Percentiles rank a stretch among this genome's conserved stretches.
Evolutionary conservation across 2,797 vertebrate genomes (phyloP).

Genomic region (Octomys mimax): DNA sequence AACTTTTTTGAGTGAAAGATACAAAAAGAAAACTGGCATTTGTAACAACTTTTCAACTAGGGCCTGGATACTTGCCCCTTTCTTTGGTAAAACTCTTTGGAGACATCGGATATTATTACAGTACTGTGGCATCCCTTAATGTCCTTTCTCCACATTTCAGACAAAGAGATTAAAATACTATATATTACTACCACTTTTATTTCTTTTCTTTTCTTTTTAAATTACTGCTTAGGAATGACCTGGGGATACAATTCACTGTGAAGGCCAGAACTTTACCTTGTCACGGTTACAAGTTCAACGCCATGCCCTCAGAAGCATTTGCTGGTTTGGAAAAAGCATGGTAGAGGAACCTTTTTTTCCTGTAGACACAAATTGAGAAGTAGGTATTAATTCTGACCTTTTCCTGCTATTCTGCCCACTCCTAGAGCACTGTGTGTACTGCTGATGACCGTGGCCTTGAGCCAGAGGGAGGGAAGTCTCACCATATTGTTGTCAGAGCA

Average conservation of each 20-base stretch:
- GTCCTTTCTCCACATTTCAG: slow-evolving; percentile 1
- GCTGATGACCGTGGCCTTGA: slow-evolving; percentile 88
- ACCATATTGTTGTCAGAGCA: slow-evolving; percentile 92
- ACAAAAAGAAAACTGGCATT: background rate
- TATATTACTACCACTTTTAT: background rate
- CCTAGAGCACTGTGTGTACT: slow-evolving; percentile 89
- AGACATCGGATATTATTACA: background rate
- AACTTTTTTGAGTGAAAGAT: background rate
- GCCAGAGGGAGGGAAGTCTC: slow-evolving; percentile 91
- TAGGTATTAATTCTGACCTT: slow-evolving; percentile 89
- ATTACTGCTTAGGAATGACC: background rate
- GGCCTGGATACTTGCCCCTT: background rate
- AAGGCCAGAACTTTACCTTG: background rate
- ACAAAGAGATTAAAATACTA: background rate
- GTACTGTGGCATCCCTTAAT: background rate
- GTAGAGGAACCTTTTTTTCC: background rate
- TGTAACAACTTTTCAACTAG: background rate
- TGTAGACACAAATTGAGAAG: slow-evolving; percentile 86
- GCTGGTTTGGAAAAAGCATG: background rate
- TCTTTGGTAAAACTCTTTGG: background rate
- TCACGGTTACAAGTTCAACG: background rate
- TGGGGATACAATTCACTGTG: background rate
- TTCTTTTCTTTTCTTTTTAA: background rate
- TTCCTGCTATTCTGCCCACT: slow-evolving; percentile 89
- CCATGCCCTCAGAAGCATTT: background rate